Evolutionary conservation across 2,888 invertebrate species (phyloP), one percentile per base, ranked within the genome.

Genomic region (Papilio protenor): DNA sequence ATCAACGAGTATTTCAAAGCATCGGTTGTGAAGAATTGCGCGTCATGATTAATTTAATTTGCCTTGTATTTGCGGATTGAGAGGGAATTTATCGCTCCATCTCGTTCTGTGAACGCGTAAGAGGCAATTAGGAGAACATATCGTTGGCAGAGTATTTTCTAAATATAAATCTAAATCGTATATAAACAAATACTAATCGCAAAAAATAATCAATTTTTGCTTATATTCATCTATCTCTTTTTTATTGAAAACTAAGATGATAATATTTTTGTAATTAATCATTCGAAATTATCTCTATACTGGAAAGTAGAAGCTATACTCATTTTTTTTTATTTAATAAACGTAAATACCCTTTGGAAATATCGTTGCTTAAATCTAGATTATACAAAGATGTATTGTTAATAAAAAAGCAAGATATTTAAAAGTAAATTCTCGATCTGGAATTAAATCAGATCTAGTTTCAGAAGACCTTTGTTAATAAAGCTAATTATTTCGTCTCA

Each of bases 401-500:
- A 52, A 16, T 52, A 4, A 14, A 52, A 18, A 55, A 55, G 1
- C 18, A 55, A 55, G n/a, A n/a, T 55, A 55, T 21, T 55, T 55
- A 59, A 23, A 59, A 59, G 12, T 16, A 11, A 59, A 59, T 18
- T 18, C 16, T 64, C 18, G 1, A 33, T 66, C 40, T 40, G n/a
- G 18, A 66, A 40, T n/a, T 66, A 18, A 66, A n/a, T 40, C 66
- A 11, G 18, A 66, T 10, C n/a, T n/a, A 66, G n/a, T 40, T 11
- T 64, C 40, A 40, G 64, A 40, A n/a, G 33, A 40, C n/a, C 66
- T 66, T 40, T 40, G 66, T 66, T 33, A 66, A 40, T 66, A 40
- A 66, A 66, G 66, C 40, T 40, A 66, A 73, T 73, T 33, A 59
- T 55, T 73, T 73, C 55, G 23, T 73, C 57, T 57, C 10, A 73